These are phyloP conservation scores for Calliphora vomitoria DNA, from an alignment of 2,888 invertebrate species.

Conservation along the genomic window DNA sequence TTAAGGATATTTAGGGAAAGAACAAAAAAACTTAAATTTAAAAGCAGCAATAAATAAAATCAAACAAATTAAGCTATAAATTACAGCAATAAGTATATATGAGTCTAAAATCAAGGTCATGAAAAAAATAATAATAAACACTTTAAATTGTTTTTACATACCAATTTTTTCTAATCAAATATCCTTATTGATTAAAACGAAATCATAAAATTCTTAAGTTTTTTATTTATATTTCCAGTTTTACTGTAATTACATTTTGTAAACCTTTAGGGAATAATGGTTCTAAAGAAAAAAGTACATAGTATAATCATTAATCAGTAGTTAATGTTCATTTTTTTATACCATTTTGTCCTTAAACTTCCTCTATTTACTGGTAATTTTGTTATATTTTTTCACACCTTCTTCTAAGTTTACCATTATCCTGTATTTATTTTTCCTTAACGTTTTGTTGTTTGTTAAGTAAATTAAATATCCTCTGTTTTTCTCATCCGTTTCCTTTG, in stretches of 20 bases:
- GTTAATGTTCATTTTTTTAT: constrained; percentile 66
- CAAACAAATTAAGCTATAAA: constrained; percentile 65
- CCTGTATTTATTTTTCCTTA: constrained; percentile 11
- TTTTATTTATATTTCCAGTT: not conserved
- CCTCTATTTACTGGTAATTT: constrained; percentile 67
- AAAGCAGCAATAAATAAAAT: constrained; percentile 65
- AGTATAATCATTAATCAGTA: constrained; percentile 66
- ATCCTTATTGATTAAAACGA: not conserved
- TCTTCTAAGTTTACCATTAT: constrained; percentile 50
- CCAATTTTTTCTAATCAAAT: not conserved
- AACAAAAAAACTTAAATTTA: constrained; percentile 49
- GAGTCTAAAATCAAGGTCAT: not conserved
- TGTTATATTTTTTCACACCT: constrained; percentile 67
- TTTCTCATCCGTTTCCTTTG: constrained; percentile 35
- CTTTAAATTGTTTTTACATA: not conserved
- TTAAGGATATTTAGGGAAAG: not conserved
- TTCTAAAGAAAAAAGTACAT: constrained; percentile 2
- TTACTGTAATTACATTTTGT: constrained; percentile 58
- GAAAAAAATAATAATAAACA: not conserved
- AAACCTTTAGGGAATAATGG: constrained; percentile 35
- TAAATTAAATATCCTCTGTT: constrained; percentile 72
- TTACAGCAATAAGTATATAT: constrained; percentile 34
- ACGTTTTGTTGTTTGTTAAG: constrained; percentile 56
- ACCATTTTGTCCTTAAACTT: constrained; percentile 51
- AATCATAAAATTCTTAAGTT: not conserved